phyloP scores from a whole-genome alignment of 2,888 invertebrate genomes.

The Podotricha telesiphe region DNA sequence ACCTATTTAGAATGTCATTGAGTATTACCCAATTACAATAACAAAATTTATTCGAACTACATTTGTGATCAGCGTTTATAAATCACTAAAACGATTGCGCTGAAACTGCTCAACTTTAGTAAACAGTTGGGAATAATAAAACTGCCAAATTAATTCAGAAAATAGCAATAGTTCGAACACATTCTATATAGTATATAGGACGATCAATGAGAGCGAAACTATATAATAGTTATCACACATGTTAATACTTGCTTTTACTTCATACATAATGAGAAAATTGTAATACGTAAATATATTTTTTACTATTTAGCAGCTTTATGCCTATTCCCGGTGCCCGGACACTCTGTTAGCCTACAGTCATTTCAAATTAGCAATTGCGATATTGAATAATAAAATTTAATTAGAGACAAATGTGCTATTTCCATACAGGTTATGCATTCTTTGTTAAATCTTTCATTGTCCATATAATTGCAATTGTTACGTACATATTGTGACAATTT shows the following conservation, averaged over 20 bases:
- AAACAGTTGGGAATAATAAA: constrained; percentile 22
- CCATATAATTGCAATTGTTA: too few relatives aligned
- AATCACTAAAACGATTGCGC: constrained; percentile 14
- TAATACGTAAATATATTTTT: too few relatives aligned
- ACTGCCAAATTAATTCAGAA: constrained; percentile 22
- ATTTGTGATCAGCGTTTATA: constrained; percentile 13
- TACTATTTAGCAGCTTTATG: too few relatives aligned
- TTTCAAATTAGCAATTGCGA: too few relatives aligned
- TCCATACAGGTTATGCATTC: too few relatives aligned
- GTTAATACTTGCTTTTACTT: background rate
- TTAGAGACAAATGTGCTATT: too few relatives aligned
- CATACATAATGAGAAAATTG: background rate
- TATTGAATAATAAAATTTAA: too few relatives aligned
- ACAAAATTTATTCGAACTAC: background rate
- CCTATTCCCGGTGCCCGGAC: too few relatives aligned
- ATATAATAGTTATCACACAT: constrained; percentile 12
- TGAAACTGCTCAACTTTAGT: constrained; percentile 14
- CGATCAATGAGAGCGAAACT: constrained; percentile 23
- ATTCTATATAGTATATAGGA: constrained; percentile 14
- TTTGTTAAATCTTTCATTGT: too few relatives aligned
- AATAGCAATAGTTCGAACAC: constrained; percentile 22
- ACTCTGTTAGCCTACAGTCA: too few relatives aligned
- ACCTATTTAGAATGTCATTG: too few relatives aligned
- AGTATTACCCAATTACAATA: background rate
- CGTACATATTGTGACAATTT: too few relatives aligned